Evolutionary conservation across 1,140 invertebrate genomes (phyloP), one percentile per base, ranked within the genome.

Genomic region (Cydia amplana): DNA sequence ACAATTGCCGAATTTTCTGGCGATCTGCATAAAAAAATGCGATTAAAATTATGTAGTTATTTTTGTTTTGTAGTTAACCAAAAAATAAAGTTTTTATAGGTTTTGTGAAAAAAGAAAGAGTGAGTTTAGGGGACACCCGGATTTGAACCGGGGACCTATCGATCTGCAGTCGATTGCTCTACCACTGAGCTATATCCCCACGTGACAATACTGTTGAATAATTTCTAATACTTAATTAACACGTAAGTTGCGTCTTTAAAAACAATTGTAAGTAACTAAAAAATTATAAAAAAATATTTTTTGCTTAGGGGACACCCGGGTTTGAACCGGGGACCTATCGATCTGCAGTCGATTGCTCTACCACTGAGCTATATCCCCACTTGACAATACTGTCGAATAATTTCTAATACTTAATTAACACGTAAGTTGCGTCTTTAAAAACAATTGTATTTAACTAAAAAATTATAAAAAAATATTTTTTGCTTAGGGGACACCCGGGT

Each of bases 131-230:
- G 77, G 74, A 78, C 81, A 80, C 75, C 77, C 79, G 79, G 81
- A 78, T 80, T 82, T 79, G 81, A 82, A 82, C 79, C 79, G 75
- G 78, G 77, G 81, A 78, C 77, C 81, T 75, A 75, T 78, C 77
- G 77, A 78, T 78, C 77, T 77, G 75, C 64, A 75, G 77, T 75
- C 77, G 74, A 75, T 78, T 75, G 74, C 73, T 78, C 73, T 75
- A 75, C 77, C 64, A 74, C 74, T 70, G 73, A 78, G 77, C 75
- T 73, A 64, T 78, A 76, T 76, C 64, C 70, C 64, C 74, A 32
- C 18, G 25, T 36, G 40, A 10, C 9, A 14, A 7, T 23, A 60
- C 1, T 5, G 5, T 9, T 4, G 9, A 23, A 60, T 18, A 12
- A 60, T 23, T 20, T 2, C 16, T 18, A 18, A 55, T 18, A 55